These are phyloP conservation scores for Geotrupes spiniger DNA, from an alignment of 2,888 invertebrate genomes.

Conservation along the genomic window DNA sequence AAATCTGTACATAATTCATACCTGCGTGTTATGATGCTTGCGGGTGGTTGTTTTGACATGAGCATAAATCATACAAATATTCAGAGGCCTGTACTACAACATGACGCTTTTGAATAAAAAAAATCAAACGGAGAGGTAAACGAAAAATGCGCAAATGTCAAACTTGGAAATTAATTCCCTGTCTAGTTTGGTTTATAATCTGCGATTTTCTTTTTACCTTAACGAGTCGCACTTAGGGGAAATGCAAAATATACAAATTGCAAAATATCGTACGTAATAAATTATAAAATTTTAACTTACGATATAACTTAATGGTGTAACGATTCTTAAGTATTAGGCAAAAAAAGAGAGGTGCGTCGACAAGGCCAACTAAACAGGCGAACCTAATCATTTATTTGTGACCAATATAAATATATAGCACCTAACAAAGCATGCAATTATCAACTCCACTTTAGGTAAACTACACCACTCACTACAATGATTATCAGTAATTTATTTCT, in stretches of 20 bases:
- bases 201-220: not conserved
- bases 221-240: no score
- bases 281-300: no score
- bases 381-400: slow-evolving; percentile 29
- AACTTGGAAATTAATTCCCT: slow-evolving; percentile 17
- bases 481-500: slow-evolving; percentile 5
- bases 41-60: slow-evolving; percentile 33
- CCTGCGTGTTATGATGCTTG: slow-evolving; percentile 31
- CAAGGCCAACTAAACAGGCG: slow-evolving; percentile 33
- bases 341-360: slow-evolving; percentile 20
- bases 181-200: slow-evolving; percentile 19
- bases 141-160: slow-evolving; percentile 15
- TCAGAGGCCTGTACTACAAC: slow-evolving; percentile 5
- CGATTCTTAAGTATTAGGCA: slow-evolving; percentile 16
- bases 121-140: slow-evolving; percentile 4
- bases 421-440: slow-evolving; percentile 23
- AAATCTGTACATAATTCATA: slow-evolving; percentile 32
- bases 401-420: slow-evolving; percentile 28
- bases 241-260: no score
- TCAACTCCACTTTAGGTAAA: slow-evolving; percentile 13
- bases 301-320: slow-evolving; percentile 5
- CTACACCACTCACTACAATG: not conserved
- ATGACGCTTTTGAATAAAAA: slow-evolving; percentile 1
- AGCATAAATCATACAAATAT: slow-evolving; percentile 29
- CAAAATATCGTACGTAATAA: no score